Base-by-base conservation (phyloP, 2,888 invertebrate genomes). In the Myathropa florea region DNA sequence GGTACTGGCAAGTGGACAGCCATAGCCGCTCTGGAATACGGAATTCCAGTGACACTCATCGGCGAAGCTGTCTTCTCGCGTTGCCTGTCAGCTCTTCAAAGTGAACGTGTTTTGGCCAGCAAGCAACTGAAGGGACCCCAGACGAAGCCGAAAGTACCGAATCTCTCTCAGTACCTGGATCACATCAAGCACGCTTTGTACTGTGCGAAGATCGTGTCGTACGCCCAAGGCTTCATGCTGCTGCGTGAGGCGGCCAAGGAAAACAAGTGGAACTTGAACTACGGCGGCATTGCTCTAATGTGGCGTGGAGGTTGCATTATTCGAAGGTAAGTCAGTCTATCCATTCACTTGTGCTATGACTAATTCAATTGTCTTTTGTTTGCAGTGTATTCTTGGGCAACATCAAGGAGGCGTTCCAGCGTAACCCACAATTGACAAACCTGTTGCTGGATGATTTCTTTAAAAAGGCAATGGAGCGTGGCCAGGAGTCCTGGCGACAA, bases 1-100 rank as follows among this genome's bases (percentile, higher is more conserved):
- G 99, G 99, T 68, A 99, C 99, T 0, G 99, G 99, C 76, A 99
- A 99, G 93, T 99, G 99, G 99, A 99, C 99, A 0, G 99, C 98
- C 0, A 97, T 99, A 89, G 95, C 98, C 3, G 98, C 99, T 0
- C 93, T 99, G 26, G 98, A 99, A 90, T 98, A 97, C 90, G 99
- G 99, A 9, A 96, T 98, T 14, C 99, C 99, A 0, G 98, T 99
- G 14, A 99, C 99, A 61, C 95, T 99, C 83, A 99, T 99, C 88
- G 99, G 98, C 24, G 99, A 99, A 93, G 98, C 99, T 0, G 99
- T 99, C 4, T 99, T 99, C 93, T 97, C 98, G 0, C 95, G 99
- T 46, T 99, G 98, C 91, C 94, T 99, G 6, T 99, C 99, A 0
- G 96, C 99, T 0, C 93, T 99, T 68, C 95, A 98, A 95, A 94